A percentile compares a stretch with the other conserved stretches of the same genome.
Conservation (phyloP, 2,888 invertebrate genomes). For the Brachylomia viminalis region DNA sequence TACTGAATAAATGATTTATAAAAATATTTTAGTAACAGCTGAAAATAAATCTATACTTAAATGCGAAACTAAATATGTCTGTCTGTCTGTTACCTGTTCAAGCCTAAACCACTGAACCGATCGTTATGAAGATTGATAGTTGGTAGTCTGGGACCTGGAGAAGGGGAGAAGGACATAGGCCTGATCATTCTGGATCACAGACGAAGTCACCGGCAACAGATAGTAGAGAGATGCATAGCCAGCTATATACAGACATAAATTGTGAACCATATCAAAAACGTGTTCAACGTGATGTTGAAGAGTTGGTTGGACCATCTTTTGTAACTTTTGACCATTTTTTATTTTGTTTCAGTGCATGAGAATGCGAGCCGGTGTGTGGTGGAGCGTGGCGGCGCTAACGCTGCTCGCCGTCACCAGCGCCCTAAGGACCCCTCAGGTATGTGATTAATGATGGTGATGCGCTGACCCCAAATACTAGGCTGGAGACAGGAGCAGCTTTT, state of each 20-base stretch:
- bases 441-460: neutral
- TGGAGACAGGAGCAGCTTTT: neutral
- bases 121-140: neutral
- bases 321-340: no score
- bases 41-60: neutral
- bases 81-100: neutral
- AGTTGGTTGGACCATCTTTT: neutral
- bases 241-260: neutral
- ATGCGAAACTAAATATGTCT: no score
- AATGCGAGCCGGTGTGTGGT: slow-evolving; percentile 86
- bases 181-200: no score
- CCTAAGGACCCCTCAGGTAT: slow-evolving; percentile 83
- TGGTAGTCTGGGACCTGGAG: neutral
- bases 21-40: neutral
- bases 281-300: neutral
- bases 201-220: neutral
- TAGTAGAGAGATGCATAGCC: neutral
- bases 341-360: slow-evolving; percentile 81
- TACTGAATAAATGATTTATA: slow-evolving; percentile 23
- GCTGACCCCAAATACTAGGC: no score
- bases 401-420: slow-evolving; percentile 82
- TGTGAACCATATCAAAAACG: neutral
- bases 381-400: slow-evolving; percentile 84
- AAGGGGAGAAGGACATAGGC: neutral
- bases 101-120: neutral